Evolutionary conservation across 2,113 vertebrate species (phyloP).

Genomic region (Psittacula cyanocephala): DNA sequence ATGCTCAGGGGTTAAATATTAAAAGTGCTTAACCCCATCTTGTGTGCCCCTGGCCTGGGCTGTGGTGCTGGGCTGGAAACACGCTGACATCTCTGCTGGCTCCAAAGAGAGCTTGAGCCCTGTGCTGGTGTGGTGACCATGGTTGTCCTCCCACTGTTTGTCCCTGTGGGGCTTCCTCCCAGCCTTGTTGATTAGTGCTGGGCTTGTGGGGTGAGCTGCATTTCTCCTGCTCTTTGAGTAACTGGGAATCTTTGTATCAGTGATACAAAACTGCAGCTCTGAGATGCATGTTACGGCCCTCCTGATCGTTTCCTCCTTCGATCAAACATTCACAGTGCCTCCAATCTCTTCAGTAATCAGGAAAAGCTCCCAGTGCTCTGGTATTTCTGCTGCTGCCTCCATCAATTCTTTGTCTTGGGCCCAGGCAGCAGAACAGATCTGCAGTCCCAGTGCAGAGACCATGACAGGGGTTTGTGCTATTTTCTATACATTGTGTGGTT

Average conservation of each 20-base stretch:
- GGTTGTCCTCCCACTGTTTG: neutral
- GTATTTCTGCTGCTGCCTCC: neutral
- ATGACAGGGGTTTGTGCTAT: neutral
- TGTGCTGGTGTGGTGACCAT: neutral
- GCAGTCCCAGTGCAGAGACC: neutral
- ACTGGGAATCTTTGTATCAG: neutral
- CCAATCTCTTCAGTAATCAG: neutral
- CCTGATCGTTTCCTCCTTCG: neutral
- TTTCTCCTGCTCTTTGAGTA: neutral
- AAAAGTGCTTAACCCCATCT: neutral
- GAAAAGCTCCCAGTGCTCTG: neutral
- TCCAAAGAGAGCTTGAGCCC: neutral
- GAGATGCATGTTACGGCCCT: neutral
- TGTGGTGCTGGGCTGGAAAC: neutral
- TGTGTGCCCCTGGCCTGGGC: neutral
- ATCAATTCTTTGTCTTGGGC: fast-evolving
- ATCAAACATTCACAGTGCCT: neutral
- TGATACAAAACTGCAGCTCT: neutral
- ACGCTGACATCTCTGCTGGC: neutral
- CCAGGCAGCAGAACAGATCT: neutral
- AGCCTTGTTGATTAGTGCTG: fast-evolving
- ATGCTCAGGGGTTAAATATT: neutral
- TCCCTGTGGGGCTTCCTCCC: neutral
- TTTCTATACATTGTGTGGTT: fast-evolving
- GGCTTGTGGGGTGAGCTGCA: neutral